Percentiles rank a stretch among this genome's conserved stretches.
Evolutionary conservation across 2,888 invertebrate species (phyloP).

Genomic region (Hypena proboscidalis): DNA sequence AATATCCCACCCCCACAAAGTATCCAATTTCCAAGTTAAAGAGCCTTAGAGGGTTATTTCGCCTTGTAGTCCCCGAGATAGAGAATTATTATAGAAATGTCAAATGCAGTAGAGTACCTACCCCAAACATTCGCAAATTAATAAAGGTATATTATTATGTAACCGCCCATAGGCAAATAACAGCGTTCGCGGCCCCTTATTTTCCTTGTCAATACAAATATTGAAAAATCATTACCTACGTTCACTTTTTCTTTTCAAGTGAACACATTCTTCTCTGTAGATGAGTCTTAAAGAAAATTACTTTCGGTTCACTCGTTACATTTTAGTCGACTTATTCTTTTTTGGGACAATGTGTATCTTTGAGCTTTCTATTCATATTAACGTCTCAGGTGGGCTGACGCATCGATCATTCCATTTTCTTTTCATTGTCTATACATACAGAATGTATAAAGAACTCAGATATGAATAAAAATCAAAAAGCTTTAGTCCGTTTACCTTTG

Average conservation of each 20-base stretch:
- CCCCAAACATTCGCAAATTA: constrained; percentile 3
- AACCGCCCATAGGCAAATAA: constrained; percentile 39
- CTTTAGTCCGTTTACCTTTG: too few relatives aligned
- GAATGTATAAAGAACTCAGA: too few relatives aligned
- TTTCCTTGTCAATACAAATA: constrained; percentile 67
- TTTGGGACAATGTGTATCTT: constrained; percentile 41
- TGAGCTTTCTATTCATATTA: constrained; percentile 31
- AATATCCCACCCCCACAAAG: too few relatives aligned
- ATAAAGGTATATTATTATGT: constrained; percentile 7
- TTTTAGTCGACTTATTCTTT: constrained; percentile 51
- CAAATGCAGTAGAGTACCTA: constrained; percentile 7
- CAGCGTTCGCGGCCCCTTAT: constrained; percentile 51
- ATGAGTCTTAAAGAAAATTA: constrained; percentile 60
- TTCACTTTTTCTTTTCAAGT: constrained; percentile 61
- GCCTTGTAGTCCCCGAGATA: not conserved
- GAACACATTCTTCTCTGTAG: constrained; percentile 57
- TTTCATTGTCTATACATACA: constrained; percentile 14
- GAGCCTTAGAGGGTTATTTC: not conserved
- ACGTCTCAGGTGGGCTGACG: constrained; percentile 29
- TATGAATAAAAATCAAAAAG: too few relatives aligned
- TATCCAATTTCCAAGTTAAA: not conserved
- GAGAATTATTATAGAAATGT: constrained; percentile 4
- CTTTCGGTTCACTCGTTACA: constrained; percentile 57
- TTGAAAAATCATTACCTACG: constrained; percentile 67
- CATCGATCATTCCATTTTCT: constrained; percentile 22